phyloP scores from a whole-genome alignment of 2,797 vertebrate species.

The Syngnathus rostellatus region DNA sequence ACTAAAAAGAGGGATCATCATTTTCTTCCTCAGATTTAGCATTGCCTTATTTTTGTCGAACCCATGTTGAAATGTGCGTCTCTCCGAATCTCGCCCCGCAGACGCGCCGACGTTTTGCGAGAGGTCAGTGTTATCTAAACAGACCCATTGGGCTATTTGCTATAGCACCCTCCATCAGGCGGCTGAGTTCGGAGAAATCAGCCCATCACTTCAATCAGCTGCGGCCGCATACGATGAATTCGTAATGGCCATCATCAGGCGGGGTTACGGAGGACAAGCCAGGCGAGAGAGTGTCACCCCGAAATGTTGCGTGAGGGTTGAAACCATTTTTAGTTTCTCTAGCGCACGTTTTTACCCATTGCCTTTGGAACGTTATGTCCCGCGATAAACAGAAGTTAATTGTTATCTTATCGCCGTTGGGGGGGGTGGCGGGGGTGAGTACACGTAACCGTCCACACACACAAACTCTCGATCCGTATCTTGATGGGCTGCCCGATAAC shows the following conservation, averaged over 20 bases:
- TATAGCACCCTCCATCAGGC: slow-evolving; percentile 78
- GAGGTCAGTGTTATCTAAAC: slow-evolving; percentile 83
- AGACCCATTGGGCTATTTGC: slow-evolving; percentile 78
- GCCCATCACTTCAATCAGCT: slow-evolving; percentile 78
- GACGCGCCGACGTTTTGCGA: slow-evolving; percentile 45
- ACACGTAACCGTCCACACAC: slow-evolving; percentile 57
- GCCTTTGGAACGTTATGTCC: not conserved
- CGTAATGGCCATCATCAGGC: slow-evolving; percentile 56
- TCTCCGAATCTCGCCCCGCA: slow-evolving; percentile 52
- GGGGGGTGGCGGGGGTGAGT: slow-evolving; percentile 58
- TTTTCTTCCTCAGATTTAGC: slow-evolving; percentile 56
- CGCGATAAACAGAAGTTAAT: slow-evolving; percentile 6
- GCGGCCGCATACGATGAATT: slow-evolving; percentile 65
- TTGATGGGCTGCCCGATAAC: slow-evolving; percentile 60
- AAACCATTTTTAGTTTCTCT: not conserved
- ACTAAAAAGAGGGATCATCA: slow-evolving; percentile 57
- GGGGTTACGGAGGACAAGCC: slow-evolving; percentile 24
- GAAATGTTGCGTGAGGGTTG: not conserved
- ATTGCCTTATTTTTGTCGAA: not conserved
- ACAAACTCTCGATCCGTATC: slow-evolving; percentile 64
- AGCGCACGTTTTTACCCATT: not conserved
- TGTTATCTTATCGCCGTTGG: slow-evolving; percentile 48
- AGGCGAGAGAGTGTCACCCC: slow-evolving; percentile 6
- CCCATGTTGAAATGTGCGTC: slow-evolving; percentile 14
- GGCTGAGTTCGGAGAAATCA: slow-evolving; percentile 68